Conservation (phyloP, 2,113 vertebrate genomes). For the Tragelaphus imberbis region DNA sequence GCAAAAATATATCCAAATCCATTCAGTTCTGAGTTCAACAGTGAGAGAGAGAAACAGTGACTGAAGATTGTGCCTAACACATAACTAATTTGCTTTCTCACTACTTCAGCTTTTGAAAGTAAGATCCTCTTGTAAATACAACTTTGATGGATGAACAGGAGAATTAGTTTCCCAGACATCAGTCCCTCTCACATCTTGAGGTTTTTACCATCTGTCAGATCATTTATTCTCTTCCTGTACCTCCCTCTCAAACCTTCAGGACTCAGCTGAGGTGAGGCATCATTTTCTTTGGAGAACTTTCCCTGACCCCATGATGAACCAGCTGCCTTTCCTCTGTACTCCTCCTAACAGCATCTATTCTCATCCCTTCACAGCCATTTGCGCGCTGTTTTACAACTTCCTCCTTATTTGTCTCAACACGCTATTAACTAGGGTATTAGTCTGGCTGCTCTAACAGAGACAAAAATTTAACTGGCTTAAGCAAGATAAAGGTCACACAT, state of each 20-base stretch:
- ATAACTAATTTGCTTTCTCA: background rate
- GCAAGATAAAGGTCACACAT: background rate
- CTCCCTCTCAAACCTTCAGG: background rate
- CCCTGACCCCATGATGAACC: background rate
- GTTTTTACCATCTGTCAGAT: background rate
- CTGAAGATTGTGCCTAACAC: background rate
- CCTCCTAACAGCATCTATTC: background rate
- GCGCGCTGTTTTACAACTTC: rapidly evolving
- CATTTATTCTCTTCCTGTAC: background rate
- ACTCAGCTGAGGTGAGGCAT: background rate
- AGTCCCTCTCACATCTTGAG: background rate
- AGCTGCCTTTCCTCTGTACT: background rate
- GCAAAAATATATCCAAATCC: background rate
- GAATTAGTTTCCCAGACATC: background rate
- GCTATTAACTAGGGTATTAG: background rate
- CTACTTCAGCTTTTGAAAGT: background rate
- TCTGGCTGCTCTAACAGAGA: background rate
- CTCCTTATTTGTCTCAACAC: background rate
- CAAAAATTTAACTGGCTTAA: background rate
- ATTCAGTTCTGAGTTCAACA: background rate
- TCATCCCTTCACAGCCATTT: background rate
- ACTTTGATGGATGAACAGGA: background rate
- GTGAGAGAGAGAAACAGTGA: background rate
- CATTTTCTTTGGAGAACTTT: background rate
- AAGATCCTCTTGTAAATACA: background rate